Conservation (phyloP, 1,140 invertebrate species). For the Armadillidium nasatum region DNA sequence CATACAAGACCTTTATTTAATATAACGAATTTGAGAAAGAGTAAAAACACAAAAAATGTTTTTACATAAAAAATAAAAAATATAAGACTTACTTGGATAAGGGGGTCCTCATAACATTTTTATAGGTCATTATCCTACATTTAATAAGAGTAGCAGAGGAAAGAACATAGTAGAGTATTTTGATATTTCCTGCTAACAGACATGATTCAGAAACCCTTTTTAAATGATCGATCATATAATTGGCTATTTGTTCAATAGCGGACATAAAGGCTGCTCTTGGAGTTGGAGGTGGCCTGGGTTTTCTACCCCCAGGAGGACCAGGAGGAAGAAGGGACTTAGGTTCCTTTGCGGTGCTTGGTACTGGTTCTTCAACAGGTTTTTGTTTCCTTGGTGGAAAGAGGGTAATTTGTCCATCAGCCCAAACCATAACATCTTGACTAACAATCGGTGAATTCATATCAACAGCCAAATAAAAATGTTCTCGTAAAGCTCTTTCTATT, state of each 20-base stretch:
- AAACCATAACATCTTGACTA: slow-evolving; percentile 34
- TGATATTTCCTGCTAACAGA: slow-evolving; percentile 70
- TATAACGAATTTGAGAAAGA: too few species aligned
- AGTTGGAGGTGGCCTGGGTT: neutral
- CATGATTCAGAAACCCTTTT: slow-evolving; percentile 72
- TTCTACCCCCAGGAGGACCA: neutral
- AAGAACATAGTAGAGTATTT: slow-evolving; percentile 68
- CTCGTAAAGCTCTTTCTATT: slow-evolving; percentile 33
- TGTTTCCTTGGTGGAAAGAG: slow-evolving; percentile 67
- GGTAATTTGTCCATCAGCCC: slow-evolving; percentile 75
- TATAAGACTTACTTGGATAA: too few species aligned
- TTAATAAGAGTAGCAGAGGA: slow-evolving; percentile 69
- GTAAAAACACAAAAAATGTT: too few species aligned
- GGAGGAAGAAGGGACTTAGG: neutral
- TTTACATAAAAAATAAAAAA: too few species aligned
- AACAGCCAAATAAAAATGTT: slow-evolving; percentile 31
- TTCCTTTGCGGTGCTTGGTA: slow-evolving; percentile 29
- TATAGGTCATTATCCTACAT: slow-evolving; percentile 69
- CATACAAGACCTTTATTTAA: too few species aligned
- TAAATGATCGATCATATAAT: slow-evolving; percentile 60
- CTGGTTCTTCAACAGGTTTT: slow-evolving; percentile 45
- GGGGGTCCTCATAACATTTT: too few species aligned
- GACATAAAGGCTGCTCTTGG: neutral
- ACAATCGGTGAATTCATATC: slow-evolving; percentile 25
- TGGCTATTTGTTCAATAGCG: slow-evolving; percentile 61